Evolutionary conservation across 2,113 vertebrate species (phyloP).

Genomic region (Zosterops pallidus): DNA sequence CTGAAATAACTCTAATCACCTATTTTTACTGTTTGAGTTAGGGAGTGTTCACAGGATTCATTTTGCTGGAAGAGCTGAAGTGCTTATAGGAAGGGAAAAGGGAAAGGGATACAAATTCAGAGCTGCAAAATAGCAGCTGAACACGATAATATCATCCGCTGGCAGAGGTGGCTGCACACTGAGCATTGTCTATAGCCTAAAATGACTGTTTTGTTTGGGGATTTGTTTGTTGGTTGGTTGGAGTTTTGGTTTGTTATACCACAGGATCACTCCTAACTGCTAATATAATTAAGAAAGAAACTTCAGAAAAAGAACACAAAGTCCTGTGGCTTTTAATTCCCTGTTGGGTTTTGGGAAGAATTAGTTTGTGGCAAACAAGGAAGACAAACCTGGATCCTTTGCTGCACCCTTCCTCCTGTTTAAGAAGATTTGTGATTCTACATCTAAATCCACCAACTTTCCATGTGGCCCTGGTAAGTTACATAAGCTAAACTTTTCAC

Average conservation of each 20-base stretch:
- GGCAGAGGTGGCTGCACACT: not conserved
- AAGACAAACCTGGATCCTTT: not conserved
- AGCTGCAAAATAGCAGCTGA: not conserved
- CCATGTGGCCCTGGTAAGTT: not conserved
- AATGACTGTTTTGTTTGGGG: not conserved
- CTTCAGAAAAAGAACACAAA: not conserved
- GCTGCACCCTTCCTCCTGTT: not conserved
- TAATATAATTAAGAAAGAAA: not conserved
- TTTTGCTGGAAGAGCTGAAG: not conserved
- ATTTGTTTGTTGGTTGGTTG: not conserved
- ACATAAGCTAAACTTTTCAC: not conserved
- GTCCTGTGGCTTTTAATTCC: not conserved
- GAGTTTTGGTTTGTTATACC: not conserved
- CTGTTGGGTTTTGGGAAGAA: not conserved
- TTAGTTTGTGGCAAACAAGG: not conserved
- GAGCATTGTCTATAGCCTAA: not conserved
- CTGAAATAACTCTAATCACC: slow-evolving; percentile 20
- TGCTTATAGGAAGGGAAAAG: not conserved
- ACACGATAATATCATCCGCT: not conserved
- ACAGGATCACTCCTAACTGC: not conserved
- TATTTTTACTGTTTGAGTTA: slow-evolving; percentile 14
- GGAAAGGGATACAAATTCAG: not conserved
- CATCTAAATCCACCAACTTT: not conserved
- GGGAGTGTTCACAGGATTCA: not conserved
- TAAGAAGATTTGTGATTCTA: not conserved